Base-by-base conservation (phyloP, 2,113 vertebrate genomes). In the Poeciliopsis retropinna region DNA sequence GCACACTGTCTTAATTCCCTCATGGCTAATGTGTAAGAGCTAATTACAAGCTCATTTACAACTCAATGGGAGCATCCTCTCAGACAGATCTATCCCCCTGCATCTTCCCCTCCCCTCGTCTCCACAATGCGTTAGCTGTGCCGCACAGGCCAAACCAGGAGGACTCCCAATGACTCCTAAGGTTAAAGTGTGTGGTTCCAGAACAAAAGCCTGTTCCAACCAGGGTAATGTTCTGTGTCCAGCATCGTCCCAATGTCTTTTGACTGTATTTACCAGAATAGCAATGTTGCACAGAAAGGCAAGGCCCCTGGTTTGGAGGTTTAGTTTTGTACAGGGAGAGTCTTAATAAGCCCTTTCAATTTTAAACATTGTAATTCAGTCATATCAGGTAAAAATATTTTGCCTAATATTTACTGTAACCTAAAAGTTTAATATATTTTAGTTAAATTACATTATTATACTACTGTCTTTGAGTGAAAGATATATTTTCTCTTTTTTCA, bases 41-140 rank as follows among this genome's bases (percentile, higher is more conserved):
- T 95, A 94, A 94, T 94, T 93, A 93, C 91, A 82, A 91, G 82
- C 88, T 93, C 88, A 85, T 95, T 94, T 94, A 93, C 94, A 95
- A 90, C 86, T 92, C 82, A 93, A 95, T 90, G 67, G 83, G 79
- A 65, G 75, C 74, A 85, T 92, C 91, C 88, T 86, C 90, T 87
- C 91, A 92, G 85, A 90, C 87, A 80, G 87, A 81, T 77, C 92
- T 60, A 64, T 64, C 91, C 85, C 79, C 70, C 44, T 65, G 14
- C 67, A 4, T 27, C 73, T 57, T 63, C 77, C 79, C 73, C 83
- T 39, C 65, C 75, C 65, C 64, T 61, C 4, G 19, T 61, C 57
- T 22, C 67, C 12, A 60, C 67, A 30, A 34, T 60, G 65, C 77
- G 72, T 71, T 86, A 84, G 81, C 76, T 89, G 87, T 75, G 79